phyloP scores from a whole-genome alignment of 1,140 invertebrate species.

The Radopholus similis region DNA sequence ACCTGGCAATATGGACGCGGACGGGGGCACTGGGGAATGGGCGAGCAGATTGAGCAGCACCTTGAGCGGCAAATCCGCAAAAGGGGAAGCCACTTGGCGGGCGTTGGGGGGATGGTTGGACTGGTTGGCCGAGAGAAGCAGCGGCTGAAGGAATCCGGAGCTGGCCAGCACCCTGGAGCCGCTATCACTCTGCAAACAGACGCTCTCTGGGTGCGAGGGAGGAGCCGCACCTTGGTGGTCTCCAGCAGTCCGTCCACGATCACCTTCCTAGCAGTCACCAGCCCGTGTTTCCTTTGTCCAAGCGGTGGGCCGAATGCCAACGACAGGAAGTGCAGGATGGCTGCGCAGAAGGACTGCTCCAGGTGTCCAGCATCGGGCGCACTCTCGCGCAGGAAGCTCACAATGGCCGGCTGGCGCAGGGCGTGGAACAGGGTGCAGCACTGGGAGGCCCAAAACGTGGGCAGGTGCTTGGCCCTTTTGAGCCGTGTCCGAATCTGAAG shows the following conservation, averaged over 20 bases:
- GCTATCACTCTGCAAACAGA: conserved; percentile 4
- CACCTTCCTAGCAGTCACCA: neutral
- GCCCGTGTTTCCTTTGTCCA: neutral
- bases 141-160: neutral
- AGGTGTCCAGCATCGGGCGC: neutral
- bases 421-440: neutral
- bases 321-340: conserved; percentile 7
- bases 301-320: neutral
- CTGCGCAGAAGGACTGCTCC: neutral
- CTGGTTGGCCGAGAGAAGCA: neutral
- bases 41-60: neutral
- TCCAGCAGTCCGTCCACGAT: conserved; percentile 3
- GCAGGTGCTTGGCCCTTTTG: neutral
- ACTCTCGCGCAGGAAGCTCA: neutral
- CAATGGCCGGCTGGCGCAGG: neutral
- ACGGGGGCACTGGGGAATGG: neutral
- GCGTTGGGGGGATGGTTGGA: neutral
- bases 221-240: neutral
- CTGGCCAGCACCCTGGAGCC: neutral
- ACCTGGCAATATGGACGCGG: too few relatives aligned
- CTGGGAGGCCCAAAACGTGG: neutral
- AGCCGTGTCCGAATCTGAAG: neutral
- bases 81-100: neutral
- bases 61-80: neutral
- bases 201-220: neutral